phyloP scores from a whole-genome alignment of 2,888 invertebrate genomes.

The Ptychoptera contaminata region DNA sequence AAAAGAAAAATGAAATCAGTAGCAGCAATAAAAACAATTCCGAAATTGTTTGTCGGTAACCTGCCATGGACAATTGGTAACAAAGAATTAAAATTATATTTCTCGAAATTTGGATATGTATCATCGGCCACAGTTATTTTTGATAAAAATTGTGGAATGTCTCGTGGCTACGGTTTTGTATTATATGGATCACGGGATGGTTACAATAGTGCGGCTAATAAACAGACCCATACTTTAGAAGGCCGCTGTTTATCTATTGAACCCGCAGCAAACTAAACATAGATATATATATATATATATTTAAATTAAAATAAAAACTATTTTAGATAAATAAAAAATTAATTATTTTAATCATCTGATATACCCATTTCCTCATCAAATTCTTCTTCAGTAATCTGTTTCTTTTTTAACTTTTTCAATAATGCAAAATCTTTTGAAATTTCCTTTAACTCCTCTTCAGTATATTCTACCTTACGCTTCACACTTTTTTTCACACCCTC shows the following conservation, averaged over 20 bases:
- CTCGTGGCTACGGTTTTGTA: conserved; percentile 62
- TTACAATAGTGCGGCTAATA: conserved; percentile 43
- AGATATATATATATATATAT: background rate
- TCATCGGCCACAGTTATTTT: conserved; percentile 48
- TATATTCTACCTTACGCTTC: conserved; percentile 34
- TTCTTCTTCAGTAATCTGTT: conserved; percentile 55
- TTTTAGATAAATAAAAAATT: background rate
- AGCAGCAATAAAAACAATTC: conserved; percentile 19
- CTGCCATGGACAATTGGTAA: conserved; percentile 68
- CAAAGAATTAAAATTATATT: conserved; percentile 55
- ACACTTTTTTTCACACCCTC: conserved; percentile 2
- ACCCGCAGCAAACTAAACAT: conserved; percentile 27
- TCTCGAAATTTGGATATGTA: conserved; percentile 61
- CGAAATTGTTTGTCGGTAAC: conserved; percentile 58
- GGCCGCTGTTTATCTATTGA: conserved; percentile 48
- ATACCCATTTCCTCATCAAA: conserved; percentile 46
- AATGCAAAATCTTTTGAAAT: conserved; percentile 65
- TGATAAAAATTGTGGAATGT: conserved; percentile 57
- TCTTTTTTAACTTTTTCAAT: conserved; percentile 72
- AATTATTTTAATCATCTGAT: conserved; percentile 10
- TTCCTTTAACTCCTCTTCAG: conserved; percentile 59
- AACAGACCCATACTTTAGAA: conserved; percentile 48
- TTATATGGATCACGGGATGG: conserved; percentile 46
- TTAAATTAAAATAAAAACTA: background rate
- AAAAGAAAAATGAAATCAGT: background rate